These are phyloP conservation scores for Procambarus virginalis DNA, from an alignment of 1,140 invertebrate genomes.

Conservation along the genomic window DNA sequence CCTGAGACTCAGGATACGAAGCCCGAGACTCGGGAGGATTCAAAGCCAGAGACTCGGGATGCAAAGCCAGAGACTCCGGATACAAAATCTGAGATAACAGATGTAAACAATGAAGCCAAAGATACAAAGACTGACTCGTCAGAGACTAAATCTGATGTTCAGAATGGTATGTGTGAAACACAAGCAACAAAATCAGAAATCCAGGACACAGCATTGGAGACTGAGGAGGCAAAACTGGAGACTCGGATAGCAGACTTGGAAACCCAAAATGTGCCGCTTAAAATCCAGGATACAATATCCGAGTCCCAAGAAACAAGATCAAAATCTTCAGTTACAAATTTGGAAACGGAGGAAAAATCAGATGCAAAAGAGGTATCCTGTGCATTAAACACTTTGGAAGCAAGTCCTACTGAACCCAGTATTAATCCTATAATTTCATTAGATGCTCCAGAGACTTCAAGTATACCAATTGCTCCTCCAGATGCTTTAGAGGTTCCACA, in stretches of 20 bases:
- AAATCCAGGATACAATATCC: background rate
- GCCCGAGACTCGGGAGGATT: background rate
- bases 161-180: background rate
- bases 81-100: background rate
- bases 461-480: conserved; percentile 3
- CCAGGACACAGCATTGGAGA: background rate
- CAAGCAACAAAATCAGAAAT: background rate
- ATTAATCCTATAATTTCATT: background rate
- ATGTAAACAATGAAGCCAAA: background rate
- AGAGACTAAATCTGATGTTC: background rate
- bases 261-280: background rate
- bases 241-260: background rate
- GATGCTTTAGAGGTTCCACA: conserved; percentile 37
- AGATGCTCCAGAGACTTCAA: conserved; percentile 10
- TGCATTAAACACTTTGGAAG: background rate
- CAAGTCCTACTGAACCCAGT: background rate
- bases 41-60: background rate
- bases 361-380: background rate
- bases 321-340: background rate
- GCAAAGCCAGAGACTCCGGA: background rate
- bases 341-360: background rate
- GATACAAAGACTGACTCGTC: too few species aligned
- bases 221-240: background rate
- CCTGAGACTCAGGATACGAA: background rate
- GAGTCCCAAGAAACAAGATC: background rate